Conservation (phyloP, 2,797 vertebrate genomes). For the Hephaestus fuliginosus region DNA sequence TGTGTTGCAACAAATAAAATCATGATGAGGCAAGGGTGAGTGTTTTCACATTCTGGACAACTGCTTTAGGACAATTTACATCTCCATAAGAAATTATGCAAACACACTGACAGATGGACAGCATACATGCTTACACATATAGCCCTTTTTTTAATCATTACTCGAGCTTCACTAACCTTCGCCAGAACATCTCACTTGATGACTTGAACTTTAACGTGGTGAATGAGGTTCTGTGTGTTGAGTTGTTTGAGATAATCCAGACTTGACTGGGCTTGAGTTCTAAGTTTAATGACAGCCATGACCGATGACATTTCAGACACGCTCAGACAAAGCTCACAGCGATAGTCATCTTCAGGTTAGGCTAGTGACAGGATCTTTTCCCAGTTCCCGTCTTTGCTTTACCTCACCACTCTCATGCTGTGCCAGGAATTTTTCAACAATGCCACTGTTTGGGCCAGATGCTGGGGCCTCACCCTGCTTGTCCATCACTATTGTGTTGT, state of each 20-base stretch:
- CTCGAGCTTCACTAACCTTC: background rate
- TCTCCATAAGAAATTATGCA: conserved; percentile 36
- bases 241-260: background rate
- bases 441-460: background rate
- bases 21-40: background rate
- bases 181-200: background rate
- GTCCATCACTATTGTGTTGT: conserved; percentile 16
- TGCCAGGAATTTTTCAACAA: conserved; percentile 9
- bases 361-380: background rate
- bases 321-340: conserved; percentile 38
- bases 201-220: background rate
- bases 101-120: conserved; percentile 39
- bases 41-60: conserved; percentile 1
- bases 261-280: conserved; percentile 36
- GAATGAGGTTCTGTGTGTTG: background rate
- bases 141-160: background rate
- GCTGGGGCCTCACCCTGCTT: conserved; percentile 13
- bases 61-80: conserved; percentile 38
- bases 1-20: background rate
- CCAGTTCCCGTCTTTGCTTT: background rate
- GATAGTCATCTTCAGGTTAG: background rate
- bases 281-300: background rate
- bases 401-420: background rate
- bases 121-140: conserved; percentile 6
- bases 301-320: conserved; percentile 32